These are phyloP conservation scores for Mechanitis mazaeus DNA, from an alignment of 2,888 invertebrate genomes.

Conservation along the genomic window DNA sequence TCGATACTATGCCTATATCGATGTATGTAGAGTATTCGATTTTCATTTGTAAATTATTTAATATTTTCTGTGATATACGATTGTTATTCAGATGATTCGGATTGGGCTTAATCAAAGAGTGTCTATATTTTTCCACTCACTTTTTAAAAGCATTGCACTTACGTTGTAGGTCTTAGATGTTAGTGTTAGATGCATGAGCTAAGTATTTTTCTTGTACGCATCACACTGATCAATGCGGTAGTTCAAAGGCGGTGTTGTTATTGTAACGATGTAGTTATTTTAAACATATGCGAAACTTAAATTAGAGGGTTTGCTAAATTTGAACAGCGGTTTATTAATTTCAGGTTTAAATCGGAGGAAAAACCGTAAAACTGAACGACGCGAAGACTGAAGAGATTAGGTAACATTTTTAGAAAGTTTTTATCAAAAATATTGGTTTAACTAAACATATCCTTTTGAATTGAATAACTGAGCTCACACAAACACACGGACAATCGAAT, in stretches of 20 bases:
- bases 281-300: slow-evolving; percentile 7
- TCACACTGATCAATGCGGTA: too few relatives aligned
- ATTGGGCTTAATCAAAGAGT: background rate
- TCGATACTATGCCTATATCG: too few relatives aligned
- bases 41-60: too few relatives aligned
- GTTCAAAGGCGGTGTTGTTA: too few relatives aligned
- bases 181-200: background rate
- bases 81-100: background rate
- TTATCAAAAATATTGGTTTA: slow-evolving; percentile 15
- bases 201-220: background rate
- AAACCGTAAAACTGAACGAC: slow-evolving; percentile 46
- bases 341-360: slow-evolving; percentile 62
- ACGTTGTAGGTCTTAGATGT: background rate
- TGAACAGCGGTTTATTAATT: slow-evolving; percentile 59
- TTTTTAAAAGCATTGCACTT: slow-evolving; percentile 3
- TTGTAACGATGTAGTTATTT: too few relatives aligned
- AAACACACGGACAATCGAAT: background rate
- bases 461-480: background rate
- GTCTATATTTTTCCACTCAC: slow-evolving; percentile 4
- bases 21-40: too few relatives aligned
- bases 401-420: slow-evolving; percentile 32
- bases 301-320: slow-evolving; percentile 34
- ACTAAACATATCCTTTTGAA: slow-evolving; percentile 14
- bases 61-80: too few relatives aligned
- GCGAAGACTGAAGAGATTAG: slow-evolving; percentile 54